Percentiles rank a stretch among this genome's conserved stretches.
Evolutionary conservation across 2,888 invertebrate genomes (phyloP).

Genomic region (Catocala sponsa): DNA sequence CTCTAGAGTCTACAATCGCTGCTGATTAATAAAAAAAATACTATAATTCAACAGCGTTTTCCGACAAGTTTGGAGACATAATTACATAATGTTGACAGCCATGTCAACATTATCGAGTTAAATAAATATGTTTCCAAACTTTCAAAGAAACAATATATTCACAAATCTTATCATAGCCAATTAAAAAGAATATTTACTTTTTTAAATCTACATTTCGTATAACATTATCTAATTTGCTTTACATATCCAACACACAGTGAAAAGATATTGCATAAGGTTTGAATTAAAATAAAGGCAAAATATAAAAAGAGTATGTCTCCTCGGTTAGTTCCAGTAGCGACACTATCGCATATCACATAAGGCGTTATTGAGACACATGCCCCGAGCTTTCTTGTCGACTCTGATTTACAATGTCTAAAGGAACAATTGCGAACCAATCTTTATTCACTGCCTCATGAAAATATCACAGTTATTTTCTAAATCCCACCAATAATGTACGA

Average conservation of each 20-base stretch:
- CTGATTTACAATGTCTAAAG: conserved; percentile 61
- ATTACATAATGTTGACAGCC: too few relatives aligned
- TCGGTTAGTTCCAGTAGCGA: conserved; percentile 9
- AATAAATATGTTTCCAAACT: too few relatives aligned
- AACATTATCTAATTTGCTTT: not conserved
- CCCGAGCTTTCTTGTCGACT: conserved; percentile 58
- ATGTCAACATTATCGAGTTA: too few relatives aligned
- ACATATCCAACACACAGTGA: not conserved
- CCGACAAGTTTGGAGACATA: too few relatives aligned
- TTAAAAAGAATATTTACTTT: too few relatives aligned
- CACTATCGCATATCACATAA: conserved; percentile 54
- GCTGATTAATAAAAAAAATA: too few relatives aligned
- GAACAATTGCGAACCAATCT: conserved; percentile 50
- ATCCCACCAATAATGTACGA: not conserved
- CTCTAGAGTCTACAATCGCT: too few relatives aligned
- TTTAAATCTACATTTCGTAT: too few relatives aligned
- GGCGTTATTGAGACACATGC: conserved; percentile 71
- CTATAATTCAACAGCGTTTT: too few relatives aligned
- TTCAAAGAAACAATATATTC: too few relatives aligned
- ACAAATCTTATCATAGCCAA: too few relatives aligned
- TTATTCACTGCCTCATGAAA: conserved; percentile 48
- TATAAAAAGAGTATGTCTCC: conserved; percentile 17
- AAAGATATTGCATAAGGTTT: not conserved
- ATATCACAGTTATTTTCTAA: not conserved
- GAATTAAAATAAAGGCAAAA: conserved; percentile 11